These are phyloP conservation scores for Aphelenchoides besseyi DNA, from an alignment of 1,140 invertebrate species.

Conservation along the genomic window DNA sequence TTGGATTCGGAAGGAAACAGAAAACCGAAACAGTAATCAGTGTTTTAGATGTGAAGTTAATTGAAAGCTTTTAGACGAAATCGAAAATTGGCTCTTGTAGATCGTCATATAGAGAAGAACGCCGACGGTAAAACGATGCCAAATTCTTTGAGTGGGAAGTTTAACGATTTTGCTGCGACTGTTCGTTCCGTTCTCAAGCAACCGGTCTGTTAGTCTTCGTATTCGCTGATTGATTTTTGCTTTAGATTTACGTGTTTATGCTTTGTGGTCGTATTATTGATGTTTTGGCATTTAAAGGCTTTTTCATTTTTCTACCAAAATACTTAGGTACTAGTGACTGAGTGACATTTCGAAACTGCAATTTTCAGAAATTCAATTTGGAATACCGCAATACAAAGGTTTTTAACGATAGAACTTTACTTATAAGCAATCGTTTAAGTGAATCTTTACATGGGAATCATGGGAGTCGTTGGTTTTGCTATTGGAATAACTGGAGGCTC, in stretches of 20 bases:
- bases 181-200: not conserved
- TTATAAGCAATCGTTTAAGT: not conserved
- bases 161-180: constrained; percentile 39
- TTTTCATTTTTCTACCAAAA: constrained; percentile 61
- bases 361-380: constrained; percentile 62
- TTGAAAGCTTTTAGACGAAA: too few species aligned
- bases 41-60: too few species aligned
- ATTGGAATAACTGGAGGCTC: not conserved
- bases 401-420: too few species aligned
- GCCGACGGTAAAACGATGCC: constrained; percentile 34
- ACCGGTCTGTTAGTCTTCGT: constrained; percentile 26
- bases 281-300: constrained; percentile 57
- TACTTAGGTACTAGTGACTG: too few species aligned
- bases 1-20: constrained; percentile 1
- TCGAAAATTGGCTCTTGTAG: constrained; percentile 42
- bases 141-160: constrained; percentile 28
- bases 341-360: too few species aligned
- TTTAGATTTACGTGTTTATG: constrained; percentile 46
- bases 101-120: constrained; percentile 50
- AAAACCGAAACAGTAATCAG: not conserved
- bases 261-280: constrained; percentile 55
- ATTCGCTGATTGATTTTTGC: not conserved
- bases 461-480: constrained; percentile 44
- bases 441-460: constrained; percentile 35
- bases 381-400: constrained; percentile 61